Conservation (phyloP, 2,113 vertebrate species). For the Castor canadensis region DNA sequence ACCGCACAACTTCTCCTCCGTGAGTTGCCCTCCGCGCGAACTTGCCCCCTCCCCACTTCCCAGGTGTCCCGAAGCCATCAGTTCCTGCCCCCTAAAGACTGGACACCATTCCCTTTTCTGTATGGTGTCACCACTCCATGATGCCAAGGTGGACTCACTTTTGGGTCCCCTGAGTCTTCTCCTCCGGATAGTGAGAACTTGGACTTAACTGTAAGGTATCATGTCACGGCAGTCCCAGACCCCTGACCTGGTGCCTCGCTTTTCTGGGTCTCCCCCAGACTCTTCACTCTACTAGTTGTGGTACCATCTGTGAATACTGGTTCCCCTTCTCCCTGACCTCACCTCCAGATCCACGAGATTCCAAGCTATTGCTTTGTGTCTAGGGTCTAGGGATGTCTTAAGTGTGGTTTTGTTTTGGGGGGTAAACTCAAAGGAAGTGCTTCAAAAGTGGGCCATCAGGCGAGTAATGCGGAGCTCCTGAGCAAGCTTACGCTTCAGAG, state of each 20-base stretch:
- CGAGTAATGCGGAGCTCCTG: background rate
- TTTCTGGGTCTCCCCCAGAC: background rate
- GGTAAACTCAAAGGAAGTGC: background rate
- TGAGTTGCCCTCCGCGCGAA: conserved; percentile 85
- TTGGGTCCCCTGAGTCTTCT: background rate
- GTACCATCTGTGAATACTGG: background rate
- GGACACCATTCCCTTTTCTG: background rate
- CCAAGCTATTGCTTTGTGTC: background rate
- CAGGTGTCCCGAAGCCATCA: background rate
- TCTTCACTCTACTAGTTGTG: background rate
- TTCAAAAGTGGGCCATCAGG: background rate
- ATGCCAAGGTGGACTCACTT: background rate
- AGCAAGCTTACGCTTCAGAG: background rate
- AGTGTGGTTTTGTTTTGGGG: conserved; percentile 10
- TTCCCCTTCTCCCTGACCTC: background rate
- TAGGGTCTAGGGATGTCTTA: background rate
- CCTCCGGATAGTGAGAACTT: background rate
- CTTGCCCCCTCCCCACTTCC: background rate
- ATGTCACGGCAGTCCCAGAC: background rate
- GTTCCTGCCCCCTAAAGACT: background rate
- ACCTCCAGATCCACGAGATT: background rate
- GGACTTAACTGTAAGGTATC: background rate
- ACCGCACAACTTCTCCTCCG: conserved; percentile 97
- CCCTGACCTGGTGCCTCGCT: background rate
- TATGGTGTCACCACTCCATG: background rate